These are phyloP conservation scores for Sceloporus tristichus DNA, from an alignment of 2,113 vertebrate genomes.

Conservation along the genomic window DNA sequence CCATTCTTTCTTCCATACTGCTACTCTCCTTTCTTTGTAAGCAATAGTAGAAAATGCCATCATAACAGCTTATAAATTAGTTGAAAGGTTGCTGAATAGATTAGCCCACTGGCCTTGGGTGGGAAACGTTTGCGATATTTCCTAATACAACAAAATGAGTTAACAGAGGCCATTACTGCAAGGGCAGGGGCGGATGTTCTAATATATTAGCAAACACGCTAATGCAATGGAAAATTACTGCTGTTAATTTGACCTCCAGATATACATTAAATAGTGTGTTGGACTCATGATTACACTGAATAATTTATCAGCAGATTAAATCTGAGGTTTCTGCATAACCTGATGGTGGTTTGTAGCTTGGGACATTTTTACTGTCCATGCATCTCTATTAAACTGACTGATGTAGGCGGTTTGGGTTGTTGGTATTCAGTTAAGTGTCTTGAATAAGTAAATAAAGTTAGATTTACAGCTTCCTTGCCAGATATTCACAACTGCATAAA, in stretches of 20 bases:
- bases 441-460: constrained; percentile 47
- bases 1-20: not conserved
- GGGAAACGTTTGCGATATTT: constrained; percentile 24
- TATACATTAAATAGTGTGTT: constrained; percentile 56
- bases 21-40: constrained; percentile 12
- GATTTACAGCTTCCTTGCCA: constrained; percentile 44
- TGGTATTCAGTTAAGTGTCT: constrained; percentile 37
- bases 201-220: constrained; percentile 63
- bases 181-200: constrained; percentile 34
- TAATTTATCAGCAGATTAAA: constrained; percentile 73
- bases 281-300: constrained; percentile 58
- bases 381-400: constrained; percentile 60
- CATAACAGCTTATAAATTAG: not conserved
- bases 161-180: constrained; percentile 48
- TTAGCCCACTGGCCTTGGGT: constrained; percentile 22
- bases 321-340: constrained; percentile 51
- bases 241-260: constrained; percentile 58
- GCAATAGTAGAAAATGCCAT: constrained; percentile 22
- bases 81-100: constrained; percentile 35
- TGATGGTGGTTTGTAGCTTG: constrained; percentile 53
- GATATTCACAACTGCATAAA: constrained; percentile 14
- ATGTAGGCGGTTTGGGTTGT: constrained; percentile 45
- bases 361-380: constrained; percentile 48
- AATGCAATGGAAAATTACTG: constrained; percentile 63
- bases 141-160: constrained; percentile 33